Evolutionary conservation across 1,140 invertebrate species (phyloP).

Genomic region (Aricia agestis): DNA sequence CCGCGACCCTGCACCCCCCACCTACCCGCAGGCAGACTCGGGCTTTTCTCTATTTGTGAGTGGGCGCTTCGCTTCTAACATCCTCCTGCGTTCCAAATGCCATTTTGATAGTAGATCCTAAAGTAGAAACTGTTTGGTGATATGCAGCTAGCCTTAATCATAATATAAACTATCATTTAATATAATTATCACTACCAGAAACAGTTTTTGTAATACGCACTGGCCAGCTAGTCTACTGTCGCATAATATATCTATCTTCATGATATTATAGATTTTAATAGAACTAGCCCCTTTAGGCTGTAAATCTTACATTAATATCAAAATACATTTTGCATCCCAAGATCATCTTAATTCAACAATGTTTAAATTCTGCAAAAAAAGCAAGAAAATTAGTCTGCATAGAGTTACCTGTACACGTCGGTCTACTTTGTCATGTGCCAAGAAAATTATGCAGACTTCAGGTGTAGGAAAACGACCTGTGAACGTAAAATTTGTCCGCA

Average conservation of each 20-base stretch:
- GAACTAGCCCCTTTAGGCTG: too few relatives aligned
- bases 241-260: too few relatives aligned
- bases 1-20: conserved; percentile 52
- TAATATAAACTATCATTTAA: too few relatives aligned
- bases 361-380: neutral
- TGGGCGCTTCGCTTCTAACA: conserved; percentile 74
- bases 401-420: neutral
- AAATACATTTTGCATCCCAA: too few relatives aligned
- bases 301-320: too few relatives aligned
- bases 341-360: too few relatives aligned
- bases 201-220: too few relatives aligned
- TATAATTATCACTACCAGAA: too few relatives aligned
- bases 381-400: neutral
- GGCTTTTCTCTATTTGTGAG: conserved; percentile 76
- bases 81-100: conserved; percentile 47
- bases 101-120: neutral
- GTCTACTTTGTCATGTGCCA: neutral
- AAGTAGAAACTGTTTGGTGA: neutral
- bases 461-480: neutral
- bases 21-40: conserved; percentile 54
- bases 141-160: too few relatives aligned
- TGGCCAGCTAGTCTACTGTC: too few relatives aligned
- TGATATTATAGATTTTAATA: too few relatives aligned
- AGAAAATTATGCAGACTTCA: neutral
- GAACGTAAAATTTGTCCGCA: neutral